Evolutionary conservation across 2,888 invertebrate species (phyloP).

Genomic region (Nymphalis polychloros): DNA sequence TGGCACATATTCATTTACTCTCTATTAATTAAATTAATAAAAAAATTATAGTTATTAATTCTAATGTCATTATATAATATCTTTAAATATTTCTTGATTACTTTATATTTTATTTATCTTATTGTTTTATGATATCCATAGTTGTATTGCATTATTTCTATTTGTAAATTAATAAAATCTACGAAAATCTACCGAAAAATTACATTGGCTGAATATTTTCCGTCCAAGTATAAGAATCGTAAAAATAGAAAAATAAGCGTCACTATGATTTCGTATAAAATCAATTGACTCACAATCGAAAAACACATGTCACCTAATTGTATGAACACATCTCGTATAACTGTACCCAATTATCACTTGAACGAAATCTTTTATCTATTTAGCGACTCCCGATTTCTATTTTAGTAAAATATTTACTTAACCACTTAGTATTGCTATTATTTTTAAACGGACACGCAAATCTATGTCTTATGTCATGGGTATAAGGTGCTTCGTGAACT

Average conservation of each 20-base stretch:
- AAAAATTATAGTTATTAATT: too few species aligned
- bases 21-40: too few species aligned
- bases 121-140: too few species aligned
- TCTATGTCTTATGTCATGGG: neutral
- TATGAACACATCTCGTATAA: constrained; percentile 48
- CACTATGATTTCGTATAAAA: neutral
- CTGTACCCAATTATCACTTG: constrained; percentile 58
- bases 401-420: constrained; percentile 42
- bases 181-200: too few species aligned
- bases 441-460: neutral
- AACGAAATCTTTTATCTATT: constrained; percentile 62
- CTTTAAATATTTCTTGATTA: too few species aligned
- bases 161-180: too few species aligned
- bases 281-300: neutral
- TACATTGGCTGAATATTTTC: too few species aligned
- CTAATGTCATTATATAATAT: too few species aligned
- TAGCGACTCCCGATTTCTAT: constrained; percentile 52
- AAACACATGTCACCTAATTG: constrained; percentile 9
- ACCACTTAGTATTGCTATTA: constrained; percentile 9
- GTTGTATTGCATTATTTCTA: too few species aligned
- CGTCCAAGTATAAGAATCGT: too few species aligned
- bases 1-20: too few species aligned
- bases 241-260: neutral
- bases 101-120: too few species aligned
- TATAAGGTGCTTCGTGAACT: neutral